A percentile compares a stretch with the other conserved stretches of the same genome.
Conservation (phyloP, 2,888 invertebrate species). For the Drosophila rellima region DNA sequence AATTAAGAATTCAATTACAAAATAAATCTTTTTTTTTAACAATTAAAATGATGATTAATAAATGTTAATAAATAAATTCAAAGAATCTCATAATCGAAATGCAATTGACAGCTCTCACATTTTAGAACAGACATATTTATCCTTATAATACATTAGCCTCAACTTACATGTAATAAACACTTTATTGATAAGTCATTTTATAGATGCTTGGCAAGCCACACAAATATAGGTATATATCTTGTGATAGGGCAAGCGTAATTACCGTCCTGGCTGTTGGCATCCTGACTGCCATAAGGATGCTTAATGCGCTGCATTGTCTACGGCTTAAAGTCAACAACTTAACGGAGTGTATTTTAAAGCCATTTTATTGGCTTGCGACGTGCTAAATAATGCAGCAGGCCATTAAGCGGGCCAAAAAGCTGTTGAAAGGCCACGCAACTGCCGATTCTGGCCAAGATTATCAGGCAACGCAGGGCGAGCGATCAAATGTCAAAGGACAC, state of each 20-base stretch:
- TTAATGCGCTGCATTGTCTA: constrained; percentile 66
- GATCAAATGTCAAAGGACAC: constrained; percentile 82
- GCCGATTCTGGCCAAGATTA: constrained; percentile 35
- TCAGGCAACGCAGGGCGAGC: constrained; percentile 30
- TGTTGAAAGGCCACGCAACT: constrained; percentile 59
- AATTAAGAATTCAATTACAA: too few species aligned
- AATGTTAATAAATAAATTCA: too few species aligned
- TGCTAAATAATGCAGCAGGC: constrained; percentile 74
- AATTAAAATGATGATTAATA: too few species aligned
- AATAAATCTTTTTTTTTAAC: too few species aligned
- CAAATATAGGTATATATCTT: constrained; percentile 10
- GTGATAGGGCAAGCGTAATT: constrained; percentile 50
- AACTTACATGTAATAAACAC: not conserved
- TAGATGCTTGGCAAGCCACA: not conserved
- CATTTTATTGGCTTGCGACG: constrained; percentile 66
- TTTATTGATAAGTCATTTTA: not conserved
- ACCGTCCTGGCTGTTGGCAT: constrained; percentile 28
- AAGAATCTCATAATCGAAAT: not conserved
- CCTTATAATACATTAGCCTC: not conserved
- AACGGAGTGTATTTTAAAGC: constrained; percentile 69
- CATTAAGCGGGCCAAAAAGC: constrained; percentile 61
- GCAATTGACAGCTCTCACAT: not conserved
- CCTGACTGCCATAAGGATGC: constrained; percentile 26
- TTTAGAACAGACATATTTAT: not conserved
- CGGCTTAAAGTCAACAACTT: constrained; percentile 68